Conservation (phyloP, 2,888 invertebrate genomes). For the Agrotis segetum region DNA sequence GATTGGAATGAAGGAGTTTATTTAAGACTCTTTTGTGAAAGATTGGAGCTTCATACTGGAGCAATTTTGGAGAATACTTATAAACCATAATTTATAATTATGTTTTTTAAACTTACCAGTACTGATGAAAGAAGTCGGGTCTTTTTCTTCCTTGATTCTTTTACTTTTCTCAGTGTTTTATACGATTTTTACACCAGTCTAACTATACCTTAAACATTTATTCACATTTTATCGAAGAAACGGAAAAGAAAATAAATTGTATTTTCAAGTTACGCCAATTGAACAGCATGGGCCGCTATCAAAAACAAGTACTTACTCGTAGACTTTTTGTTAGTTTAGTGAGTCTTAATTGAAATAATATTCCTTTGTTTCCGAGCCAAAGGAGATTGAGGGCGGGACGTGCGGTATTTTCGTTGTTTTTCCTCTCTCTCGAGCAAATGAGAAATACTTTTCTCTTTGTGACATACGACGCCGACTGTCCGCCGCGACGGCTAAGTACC, state of each 20-base stretch:
- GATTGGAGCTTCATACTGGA: too few species aligned
- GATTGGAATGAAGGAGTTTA: neutral
- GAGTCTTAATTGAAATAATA: constrained; percentile 86
- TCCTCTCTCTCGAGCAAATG: constrained; percentile 80
- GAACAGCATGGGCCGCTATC: constrained; percentile 70
- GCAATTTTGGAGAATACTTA: too few species aligned
- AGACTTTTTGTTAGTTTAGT: constrained; percentile 74
- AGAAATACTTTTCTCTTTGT: constrained; percentile 87
- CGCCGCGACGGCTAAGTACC: constrained; percentile 73
- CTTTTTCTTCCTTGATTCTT: too few species aligned
- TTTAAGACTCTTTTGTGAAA: too few species aligned
- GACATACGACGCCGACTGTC: constrained; percentile 82
- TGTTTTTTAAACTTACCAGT: too few species aligned
- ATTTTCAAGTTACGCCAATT: constrained; percentile 67
- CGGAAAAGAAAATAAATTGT: constrained; percentile 47
- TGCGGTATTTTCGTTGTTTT: constrained; percentile 82
- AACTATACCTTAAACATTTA: constrained; percentile 17
- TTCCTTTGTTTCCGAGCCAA: constrained; percentile 83
- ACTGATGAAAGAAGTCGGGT: too few species aligned
- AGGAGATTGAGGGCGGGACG: constrained; percentile 83
- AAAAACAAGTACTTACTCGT: constrained; percentile 68
- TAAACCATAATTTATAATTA: too few species aligned
- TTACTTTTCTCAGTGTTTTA: too few species aligned
- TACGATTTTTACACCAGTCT: constrained; percentile 1
- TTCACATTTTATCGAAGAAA: constrained; percentile 30